Evolutionary conservation across 2,113 vertebrate genomes (phyloP), one percentile per base, ranked within the genome.

Genomic region (Amphiprion ocellaris): DNA sequence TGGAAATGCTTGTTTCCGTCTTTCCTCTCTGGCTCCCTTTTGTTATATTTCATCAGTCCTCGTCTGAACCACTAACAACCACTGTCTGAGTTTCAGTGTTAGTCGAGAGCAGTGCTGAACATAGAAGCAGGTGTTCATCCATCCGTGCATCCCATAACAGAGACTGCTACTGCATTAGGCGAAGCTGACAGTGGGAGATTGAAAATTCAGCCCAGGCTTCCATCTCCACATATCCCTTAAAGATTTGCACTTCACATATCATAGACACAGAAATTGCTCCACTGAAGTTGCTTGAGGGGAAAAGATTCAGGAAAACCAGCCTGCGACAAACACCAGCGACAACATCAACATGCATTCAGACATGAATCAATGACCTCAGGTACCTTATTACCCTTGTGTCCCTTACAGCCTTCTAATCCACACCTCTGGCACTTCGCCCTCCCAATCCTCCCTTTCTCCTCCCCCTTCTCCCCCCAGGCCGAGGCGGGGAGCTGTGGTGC

Each of bases 341-440:
- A 41, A 64, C 47, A 23, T 14, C 41, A 12, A 44, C 41, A 44
- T 15, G 65, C 52, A 66, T 3, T 26, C 54, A 69, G 47, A 74
- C 39, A 74, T 17, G 41, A 66, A 58, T 70, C 52, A 21, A 54
- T 89, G 75, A 84, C 73, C 81, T 85, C 62, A 86, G 59, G 63
- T 69, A 87, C 90, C 88, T 81, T 58, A 72, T 79, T 87, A 84
- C 88, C 89, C 24, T 55, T 84, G 67, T 77, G 60, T 91, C 90
- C 92, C 81, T 85, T 87, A 74, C 75, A 91, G 78, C 91, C 91
- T 87, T 83, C 85, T 78, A 84, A 88, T 87, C 86, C 88, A 81
- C 82, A 90, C 77, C 87, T 87, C 72, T 84, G 81, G 77, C 83
- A 90, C 53, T 76, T 81, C 46, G 78, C 68, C 60, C 65, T 69